Evolutionary conservation across 2,113 vertebrate genomes (phyloP), one percentile per base, ranked within the genome.

Genomic region (Falco punctatus): DNA sequence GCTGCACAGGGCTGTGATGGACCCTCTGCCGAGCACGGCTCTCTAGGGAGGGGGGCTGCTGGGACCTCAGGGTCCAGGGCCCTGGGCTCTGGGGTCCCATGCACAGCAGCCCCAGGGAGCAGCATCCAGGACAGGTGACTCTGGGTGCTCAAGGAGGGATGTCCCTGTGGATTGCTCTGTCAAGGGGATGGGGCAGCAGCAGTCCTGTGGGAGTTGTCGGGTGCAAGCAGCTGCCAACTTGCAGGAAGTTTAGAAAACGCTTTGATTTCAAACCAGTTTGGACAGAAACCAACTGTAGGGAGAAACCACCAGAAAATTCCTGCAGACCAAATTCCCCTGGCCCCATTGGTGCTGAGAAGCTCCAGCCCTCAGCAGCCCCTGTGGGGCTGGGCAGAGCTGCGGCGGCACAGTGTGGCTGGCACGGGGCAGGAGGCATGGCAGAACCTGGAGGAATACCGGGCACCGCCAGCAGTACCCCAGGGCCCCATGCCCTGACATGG

Each of bases 351-450:
- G 1, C 69, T n/a, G n/a, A 80, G 73, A 79, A 66, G 30, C 6
- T 38, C 20, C 23, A 66, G 59, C 30, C 18, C 67, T 30, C 26
- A 38, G 30, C 17, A 84, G 46, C 40, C 22, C 35, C 15, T 3
- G 0, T 0, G 2, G 46, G 46, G 16, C 24, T 1, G 2, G 44
- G 46, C 48, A 70, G 21, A 1, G 4, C 32, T 49, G 54, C 0
- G 2, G 44, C 38, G 28, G 20, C n/a, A 46, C 1, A 1, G 20
- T 1, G 7, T 40, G 26, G 40, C 10, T 19, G 70, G 42, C 16
- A 8, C 0, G 1, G 32, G 40, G 16, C 35, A 38, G 21, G 35
- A 67, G 20, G 54, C 54, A 55, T 1, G 3, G 75, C 51, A 59
- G 38, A 54, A 59, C 64, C 22, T 49, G 82, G 6, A 38, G 51